Base-by-base conservation (phyloP, 2,113 vertebrate species). In the Donacobius atricapilla region DNA sequence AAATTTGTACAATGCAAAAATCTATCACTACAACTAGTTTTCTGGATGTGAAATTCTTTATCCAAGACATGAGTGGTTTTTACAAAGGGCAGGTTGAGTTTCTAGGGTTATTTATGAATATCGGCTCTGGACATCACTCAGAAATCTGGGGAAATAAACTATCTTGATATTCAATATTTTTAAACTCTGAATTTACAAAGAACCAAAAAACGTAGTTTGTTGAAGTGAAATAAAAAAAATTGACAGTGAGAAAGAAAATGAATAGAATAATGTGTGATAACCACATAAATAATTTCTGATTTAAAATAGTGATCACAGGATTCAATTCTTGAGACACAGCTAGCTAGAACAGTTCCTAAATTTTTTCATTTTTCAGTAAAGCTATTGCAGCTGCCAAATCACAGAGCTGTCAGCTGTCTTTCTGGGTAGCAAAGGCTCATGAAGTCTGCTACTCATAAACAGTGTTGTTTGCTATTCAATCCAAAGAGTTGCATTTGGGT, bases 41-140 rank as follows among this genome's bases (percentile, higher is more conserved):
- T 75, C 18, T 73, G 30, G 42, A 87, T 40, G 8, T 70, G 25
- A 79, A 68, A 39, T 73, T 65, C 42, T 76, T 90, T 45, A 78
- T 39, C 23, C 23, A 61, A 86, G 31, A 24, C 7, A 24, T 42
- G 18, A 61, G 9, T 50, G 14, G 0, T 45, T 77, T 70, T 45
- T 50, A 42, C 13, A 81, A 70, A 63, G 10, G 14, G 27, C 3
- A 39, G 12, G 25, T 24, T 72, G 25, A 37, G 1, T 83, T 90
- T 81, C 40, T 42, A 30, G 42, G 10, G 18, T 70, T 33, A 35
- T 17, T 86, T 56, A 69, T 44, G 20, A 61, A 37, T 73, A 57
- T 18, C 77, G 28, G 5, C 23, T 66, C 12, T 50, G 56, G 39
- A 89, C 7, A 75, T 4, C 13, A 10, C 7, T 47, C 0, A 0